Percentiles rank a stretch among this genome's conserved stretches.
Evolutionary conservation across 1,140 invertebrate genomes (phyloP).

Genomic region (Drosophila parabipectinata): DNA sequence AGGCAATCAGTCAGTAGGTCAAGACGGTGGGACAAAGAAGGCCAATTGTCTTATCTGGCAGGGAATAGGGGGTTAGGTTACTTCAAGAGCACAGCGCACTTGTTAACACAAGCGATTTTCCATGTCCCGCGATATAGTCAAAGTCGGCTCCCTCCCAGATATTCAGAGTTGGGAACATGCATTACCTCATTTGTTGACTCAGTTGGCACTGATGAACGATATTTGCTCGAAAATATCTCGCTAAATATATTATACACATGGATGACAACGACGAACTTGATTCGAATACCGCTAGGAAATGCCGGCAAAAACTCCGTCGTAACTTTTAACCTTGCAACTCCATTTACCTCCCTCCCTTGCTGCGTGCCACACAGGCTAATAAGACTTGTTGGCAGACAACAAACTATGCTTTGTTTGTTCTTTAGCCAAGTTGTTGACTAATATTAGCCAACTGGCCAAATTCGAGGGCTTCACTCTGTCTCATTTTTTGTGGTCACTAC

Average conservation of each 20-base stretch:
- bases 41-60: conserved; percentile 63
- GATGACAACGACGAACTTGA: conserved; percentile 18
- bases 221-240: conserved; percentile 45
- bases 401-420: conserved; percentile 22
- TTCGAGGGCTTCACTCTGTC: conserved; percentile 22
- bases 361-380: conserved; percentile 18
- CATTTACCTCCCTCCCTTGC: conserved; percentile 15
- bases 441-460: conserved; percentile 40
- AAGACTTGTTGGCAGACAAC: conserved; percentile 22
- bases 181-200: conserved; percentile 75
- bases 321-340: conserved; percentile 34
- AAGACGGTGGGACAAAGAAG: conserved; percentile 41
- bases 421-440: conserved; percentile 35
- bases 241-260: conserved; percentile 15
- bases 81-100: conserved; percentile 68
- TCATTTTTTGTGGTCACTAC: conserved; percentile 20
- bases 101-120: conserved; percentile 73
- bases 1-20: conserved; percentile 47
- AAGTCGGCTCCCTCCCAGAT: conserved; percentile 8
- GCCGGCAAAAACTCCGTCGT: conserved; percentile 2
- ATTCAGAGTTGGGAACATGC: conserved; percentile 14
- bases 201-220: conserved; percentile 50
- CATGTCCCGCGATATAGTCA: conserved; percentile 45
- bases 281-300: conserved; percentile 6
- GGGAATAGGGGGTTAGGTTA: conserved; percentile 2